Evolutionary conservation across 1,140 invertebrate genomes (phyloP), one percentile per base, ranked within the genome.

Genomic region (Hylyphantes graminicola): DNA sequence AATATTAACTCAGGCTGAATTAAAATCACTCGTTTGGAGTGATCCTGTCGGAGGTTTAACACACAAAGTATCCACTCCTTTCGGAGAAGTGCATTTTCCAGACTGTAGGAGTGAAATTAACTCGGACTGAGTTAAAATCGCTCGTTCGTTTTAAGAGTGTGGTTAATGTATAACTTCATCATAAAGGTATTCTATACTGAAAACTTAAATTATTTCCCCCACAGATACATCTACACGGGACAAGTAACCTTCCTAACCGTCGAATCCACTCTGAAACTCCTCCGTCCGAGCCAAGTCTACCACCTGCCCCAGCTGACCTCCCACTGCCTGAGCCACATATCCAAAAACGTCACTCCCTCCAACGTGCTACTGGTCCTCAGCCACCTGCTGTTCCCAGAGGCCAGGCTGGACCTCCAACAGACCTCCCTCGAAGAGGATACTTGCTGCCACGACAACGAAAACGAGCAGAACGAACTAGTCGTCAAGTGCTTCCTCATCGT

Each of bases 281-380:
- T 94, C 0, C 92, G 93, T 87, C 92, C 92, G 0, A 93, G 93
- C 8, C 92, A 94, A 87, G 93, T 93, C 84, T 94, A 94, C 86
- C 89, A 93, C 7, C 93, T 93, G 79, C 90, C 91, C 2, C 92
- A 91, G 53, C 89, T 94, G 11, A 92, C 92, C 15, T 89, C 91
- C 67, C 88, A 92, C 12, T 94, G 93, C 76, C 91, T 93, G 5
- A 88, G 90, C 10, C 93, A 92, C 74, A 89, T 94, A 2, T 91
- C 91, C 17, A 86, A 87, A 3, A 90, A 91, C 81, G 85, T 93
- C 0, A 90, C 87, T 2, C 77, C 89, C 0, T 87, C 87, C 0
- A 92, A 91, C 13, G 92, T 92, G 2, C 89, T 92, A 0, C 86
- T 89, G 50, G 90, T 93, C 70, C 90, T 92, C 72, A 90, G 90